Conservation (phyloP, 2,888 invertebrate genomes). For the Leuctra nigra region DNA sequence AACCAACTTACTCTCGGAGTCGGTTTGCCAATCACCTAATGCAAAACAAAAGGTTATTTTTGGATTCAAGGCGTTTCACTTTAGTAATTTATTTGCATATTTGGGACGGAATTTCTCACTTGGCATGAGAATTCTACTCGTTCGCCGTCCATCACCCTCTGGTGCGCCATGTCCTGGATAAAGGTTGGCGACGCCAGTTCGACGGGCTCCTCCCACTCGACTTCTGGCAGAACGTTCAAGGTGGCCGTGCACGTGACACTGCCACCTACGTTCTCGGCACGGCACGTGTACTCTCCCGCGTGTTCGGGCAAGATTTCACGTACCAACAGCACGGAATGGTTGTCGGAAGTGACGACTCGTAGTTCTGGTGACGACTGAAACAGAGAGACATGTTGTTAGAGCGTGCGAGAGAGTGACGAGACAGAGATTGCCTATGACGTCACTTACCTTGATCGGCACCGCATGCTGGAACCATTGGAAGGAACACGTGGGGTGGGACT, state of each 20-base stretch:
- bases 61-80: too few relatives aligned
- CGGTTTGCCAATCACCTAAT: slow-evolving; percentile 62
- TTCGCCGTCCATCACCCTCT: slow-evolving; percentile 86
- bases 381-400: too few relatives aligned
- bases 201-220: slow-evolving; percentile 41
- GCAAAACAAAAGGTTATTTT: background rate
- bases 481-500: slow-evolving; percentile 69
- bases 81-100: too few relatives aligned
- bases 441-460: slow-evolving; percentile 52
- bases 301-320: slow-evolving; percentile 62
- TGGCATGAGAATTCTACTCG: slow-evolving; percentile 66
- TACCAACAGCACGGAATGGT: slow-evolving; percentile 72
- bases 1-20: slow-evolving; percentile 76
- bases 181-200: slow-evolving; percentile 71
- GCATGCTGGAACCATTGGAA: slow-evolving; percentile 83
- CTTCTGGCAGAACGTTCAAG: slow-evolving; percentile 53
- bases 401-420: background rate
- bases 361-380: slow-evolving; percentile 55
- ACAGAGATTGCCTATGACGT: background rate
- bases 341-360: slow-evolving; percentile 65
- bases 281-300: slow-evolving; percentile 73
- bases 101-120: too few relatives aligned
- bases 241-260: slow-evolving; percentile 81
- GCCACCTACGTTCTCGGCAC: slow-evolving; percentile 85
- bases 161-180: slow-evolving; percentile 60